Evolutionary conservation across 1,140 invertebrate species (phyloP).

Genomic region (Calliphora vicina): DNA sequence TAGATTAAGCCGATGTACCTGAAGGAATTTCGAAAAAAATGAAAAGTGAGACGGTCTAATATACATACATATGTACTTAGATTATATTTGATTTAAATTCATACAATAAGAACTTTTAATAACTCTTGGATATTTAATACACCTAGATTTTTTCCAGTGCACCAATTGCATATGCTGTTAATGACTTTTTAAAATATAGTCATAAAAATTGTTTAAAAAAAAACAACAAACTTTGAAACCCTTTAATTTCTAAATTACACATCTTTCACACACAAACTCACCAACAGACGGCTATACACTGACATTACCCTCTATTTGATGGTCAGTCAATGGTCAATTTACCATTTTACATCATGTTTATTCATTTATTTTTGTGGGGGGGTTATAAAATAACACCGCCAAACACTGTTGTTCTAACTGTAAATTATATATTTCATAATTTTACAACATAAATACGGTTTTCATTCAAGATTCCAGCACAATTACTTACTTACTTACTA

Average conservation of each 20-base stretch:
- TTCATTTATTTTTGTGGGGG: background rate
- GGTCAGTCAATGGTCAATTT: background rate
- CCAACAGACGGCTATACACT: background rate
- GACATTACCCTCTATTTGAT: background rate
- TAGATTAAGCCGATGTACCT: too few relatives aligned
- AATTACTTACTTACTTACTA: too few relatives aligned
- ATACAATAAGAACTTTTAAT: too few relatives aligned
- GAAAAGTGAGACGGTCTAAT: too few relatives aligned
- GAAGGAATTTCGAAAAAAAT: too few relatives aligned
- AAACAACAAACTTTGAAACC: background rate
- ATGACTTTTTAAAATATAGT: background rate
- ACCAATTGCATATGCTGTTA: background rate
- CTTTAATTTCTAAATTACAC: background rate
- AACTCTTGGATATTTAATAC: too few relatives aligned
- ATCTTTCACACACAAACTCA: too few relatives aligned
- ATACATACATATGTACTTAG: too few relatives aligned
- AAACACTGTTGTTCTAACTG: slow-evolving; percentile 48
- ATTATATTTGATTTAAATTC: too few relatives aligned
- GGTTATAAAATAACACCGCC: background rate
- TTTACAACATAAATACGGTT: slow-evolving; percentile 49
- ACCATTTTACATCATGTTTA: background rate
- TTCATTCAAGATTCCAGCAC: too few relatives aligned
- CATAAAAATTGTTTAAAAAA: background rate
- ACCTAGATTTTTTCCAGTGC: background rate
- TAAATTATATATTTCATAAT: slow-evolving; percentile 64